Evolutionary conservation across 2,888 invertebrate genomes (phyloP).

Genomic region (Crocallis elinguaria): DNA sequence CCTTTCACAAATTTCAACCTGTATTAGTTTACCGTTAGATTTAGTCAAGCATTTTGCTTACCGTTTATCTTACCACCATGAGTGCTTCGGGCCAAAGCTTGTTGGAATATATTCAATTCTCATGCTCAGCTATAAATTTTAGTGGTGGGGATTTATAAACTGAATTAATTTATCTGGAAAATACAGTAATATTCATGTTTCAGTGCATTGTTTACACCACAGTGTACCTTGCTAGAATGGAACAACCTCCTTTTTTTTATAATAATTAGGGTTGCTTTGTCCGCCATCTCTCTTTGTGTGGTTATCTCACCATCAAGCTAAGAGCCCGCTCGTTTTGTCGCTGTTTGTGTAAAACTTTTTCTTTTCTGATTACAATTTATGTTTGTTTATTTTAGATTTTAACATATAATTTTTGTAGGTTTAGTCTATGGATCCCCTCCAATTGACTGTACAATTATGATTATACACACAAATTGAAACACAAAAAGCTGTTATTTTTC

Average conservation of each 20-base stretch:
- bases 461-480: constrained; percentile 22
- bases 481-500: constrained; percentile 31
- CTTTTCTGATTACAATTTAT: too few relatives aligned
- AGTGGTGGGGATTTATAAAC: constrained; percentile 27
- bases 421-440: constrained; percentile 26
- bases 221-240: too few relatives aligned
- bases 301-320: too few relatives aligned
- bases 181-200: background rate
- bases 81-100: constrained; percentile 18
- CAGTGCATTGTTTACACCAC: too few relatives aligned
- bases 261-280: too few relatives aligned
- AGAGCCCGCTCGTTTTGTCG: too few relatives aligned
- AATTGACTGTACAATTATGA: constrained; percentile 30
- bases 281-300: too few relatives aligned
- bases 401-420: background rate
- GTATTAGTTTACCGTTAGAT: too few relatives aligned
- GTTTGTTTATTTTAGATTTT: too few relatives aligned
- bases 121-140: constrained; percentile 28
- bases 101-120: constrained; percentile 35
- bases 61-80: constrained; percentile 5
- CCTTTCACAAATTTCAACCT: too few relatives aligned
- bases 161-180: background rate
- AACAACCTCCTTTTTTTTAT: too few relatives aligned
- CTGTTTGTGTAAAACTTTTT: too few relatives aligned
- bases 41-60: constrained; percentile 2